A percentile compares a stretch with the other conserved stretches of the same genome.
Evolutionary conservation across 2,797 vertebrate species (phyloP).

Genomic region (Macrochelys suwanniensis): DNA sequence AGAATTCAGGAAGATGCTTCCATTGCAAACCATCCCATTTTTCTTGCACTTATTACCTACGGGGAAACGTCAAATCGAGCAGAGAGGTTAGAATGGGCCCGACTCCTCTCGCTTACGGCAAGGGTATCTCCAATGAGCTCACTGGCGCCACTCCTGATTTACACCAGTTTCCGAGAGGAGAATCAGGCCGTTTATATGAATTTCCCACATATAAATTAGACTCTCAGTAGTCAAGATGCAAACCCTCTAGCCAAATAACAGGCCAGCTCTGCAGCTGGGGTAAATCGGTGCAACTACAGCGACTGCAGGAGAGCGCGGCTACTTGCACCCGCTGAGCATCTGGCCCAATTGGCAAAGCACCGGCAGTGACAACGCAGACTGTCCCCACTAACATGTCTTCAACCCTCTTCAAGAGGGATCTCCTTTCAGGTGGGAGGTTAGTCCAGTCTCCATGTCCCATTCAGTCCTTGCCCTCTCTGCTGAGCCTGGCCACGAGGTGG

Average conservation of each 20-base stretch:
- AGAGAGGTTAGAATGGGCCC: background rate
- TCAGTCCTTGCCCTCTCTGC: too few relatives aligned
- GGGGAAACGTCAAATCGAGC: background rate
- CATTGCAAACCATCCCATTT: background rate
- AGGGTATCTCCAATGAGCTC: background rate
- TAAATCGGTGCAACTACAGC: background rate
- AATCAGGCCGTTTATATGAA: too few relatives aligned
- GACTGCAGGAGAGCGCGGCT: background rate
- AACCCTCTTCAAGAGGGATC: background rate
- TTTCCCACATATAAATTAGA: too few relatives aligned
- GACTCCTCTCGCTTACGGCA: accelerated
- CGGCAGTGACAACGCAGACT: background rate
- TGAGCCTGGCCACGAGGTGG: background rate
- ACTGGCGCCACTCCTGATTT: background rate
- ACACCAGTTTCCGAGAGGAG: background rate
- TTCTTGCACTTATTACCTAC: accelerated
- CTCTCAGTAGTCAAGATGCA: background rate
- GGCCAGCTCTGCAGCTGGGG: background rate
- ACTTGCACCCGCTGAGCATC: background rate
- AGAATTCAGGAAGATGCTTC: background rate
- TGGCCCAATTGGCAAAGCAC: background rate
- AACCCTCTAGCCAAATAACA: background rate
- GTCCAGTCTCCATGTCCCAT: background rate
- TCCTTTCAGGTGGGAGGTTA: background rate
- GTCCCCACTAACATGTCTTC: background rate